Percentiles rank a stretch among this genome's conserved stretches.
Conservation (phyloP, 2,797 vertebrate species). For the Megaceryle alcyon region DNA sequence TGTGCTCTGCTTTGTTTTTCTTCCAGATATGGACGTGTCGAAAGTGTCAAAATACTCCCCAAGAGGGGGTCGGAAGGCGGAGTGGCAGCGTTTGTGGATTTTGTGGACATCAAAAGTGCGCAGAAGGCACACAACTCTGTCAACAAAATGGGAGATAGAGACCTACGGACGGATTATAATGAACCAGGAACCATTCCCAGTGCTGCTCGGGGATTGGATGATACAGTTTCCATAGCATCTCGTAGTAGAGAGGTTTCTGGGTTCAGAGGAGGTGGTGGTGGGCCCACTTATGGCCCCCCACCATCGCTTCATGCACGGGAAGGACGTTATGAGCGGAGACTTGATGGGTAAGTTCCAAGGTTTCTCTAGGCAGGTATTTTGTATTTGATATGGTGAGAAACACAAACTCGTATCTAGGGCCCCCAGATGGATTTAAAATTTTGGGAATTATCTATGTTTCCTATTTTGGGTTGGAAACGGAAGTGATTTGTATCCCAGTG, state of each 20-base stretch:
- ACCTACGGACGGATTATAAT: constrained; percentile 99
- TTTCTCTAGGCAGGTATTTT: constrained; percentile 95
- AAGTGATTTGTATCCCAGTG: constrained; percentile 83
- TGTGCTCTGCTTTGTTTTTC: constrained; percentile 56
- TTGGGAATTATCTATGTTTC: constrained; percentile 86
- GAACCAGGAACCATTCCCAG: constrained; percentile 99
- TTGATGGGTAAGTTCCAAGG: constrained; percentile 99
- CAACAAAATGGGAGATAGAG: constrained; percentile 99
- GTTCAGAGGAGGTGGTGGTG: constrained; percentile 98
- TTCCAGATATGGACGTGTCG: constrained; percentile 97
- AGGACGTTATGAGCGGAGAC: constrained; percentile 99
- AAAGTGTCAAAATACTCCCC: constrained; percentile 99
- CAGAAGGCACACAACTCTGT: constrained; percentile 99
- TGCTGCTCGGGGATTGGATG: constrained; percentile 97
- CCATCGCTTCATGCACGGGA: constrained; percentile 99
- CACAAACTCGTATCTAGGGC: constrained; percentile 85
- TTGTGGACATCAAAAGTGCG: constrained; percentile 99
- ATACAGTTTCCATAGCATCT: constrained; percentile 97
- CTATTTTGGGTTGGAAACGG: constrained; percentile 86
- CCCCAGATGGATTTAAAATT: constrained; percentile 86
- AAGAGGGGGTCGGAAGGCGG: constrained; percentile 98
- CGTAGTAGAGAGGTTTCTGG: constrained; percentile 97
- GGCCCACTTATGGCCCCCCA: constrained; percentile 94
- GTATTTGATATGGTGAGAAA: constrained; percentile 92
- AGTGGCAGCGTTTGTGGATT: constrained; percentile 99